A percentile compares a stretch with the other conserved stretches of the same genome.
Conservation (phyloP, 2,113 vertebrate species). For the Istiophorus platypterus region DNA sequence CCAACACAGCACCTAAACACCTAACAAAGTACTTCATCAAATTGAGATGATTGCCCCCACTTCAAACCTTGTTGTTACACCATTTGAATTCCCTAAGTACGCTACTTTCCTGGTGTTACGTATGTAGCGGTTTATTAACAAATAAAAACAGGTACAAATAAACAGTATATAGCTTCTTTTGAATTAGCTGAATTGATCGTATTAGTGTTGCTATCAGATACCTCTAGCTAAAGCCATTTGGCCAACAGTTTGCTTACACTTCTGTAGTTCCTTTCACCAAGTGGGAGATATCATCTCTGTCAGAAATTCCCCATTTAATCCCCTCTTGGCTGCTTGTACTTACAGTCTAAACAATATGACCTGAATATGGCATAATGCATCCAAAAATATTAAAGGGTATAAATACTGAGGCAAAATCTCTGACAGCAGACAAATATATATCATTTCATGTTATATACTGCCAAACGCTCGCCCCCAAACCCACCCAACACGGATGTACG, state of each 20-base stretch:
- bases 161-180: not conserved
- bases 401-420: not conserved
- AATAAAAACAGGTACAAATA: not conserved
- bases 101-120: not conserved
- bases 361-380: not conserved
- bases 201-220: not conserved
- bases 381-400: conserved; percentile 2
- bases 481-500: not conserved
- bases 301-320: not conserved
- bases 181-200: not conserved
- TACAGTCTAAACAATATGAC: not conserved
- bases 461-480: not conserved
- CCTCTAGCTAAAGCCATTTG: not conserved
- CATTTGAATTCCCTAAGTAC: not conserved
- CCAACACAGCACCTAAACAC: not conserved
- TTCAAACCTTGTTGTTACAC: not conserved
- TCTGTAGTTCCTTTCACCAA: conserved; percentile 6
- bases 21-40: not conserved
- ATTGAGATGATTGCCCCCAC: not conserved
- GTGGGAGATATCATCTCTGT: not conserved
- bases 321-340: not conserved
- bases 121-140: not conserved
- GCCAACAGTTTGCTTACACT: not conserved
- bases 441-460: conserved; percentile 5
- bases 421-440: conserved; percentile 6